Percentiles rank a stretch among this genome's conserved stretches.
These are phyloP conservation scores for Morone saxatilis DNA, from an alignment of 2,113 vertebrate genomes.

Conservation along the genomic window DNA sequence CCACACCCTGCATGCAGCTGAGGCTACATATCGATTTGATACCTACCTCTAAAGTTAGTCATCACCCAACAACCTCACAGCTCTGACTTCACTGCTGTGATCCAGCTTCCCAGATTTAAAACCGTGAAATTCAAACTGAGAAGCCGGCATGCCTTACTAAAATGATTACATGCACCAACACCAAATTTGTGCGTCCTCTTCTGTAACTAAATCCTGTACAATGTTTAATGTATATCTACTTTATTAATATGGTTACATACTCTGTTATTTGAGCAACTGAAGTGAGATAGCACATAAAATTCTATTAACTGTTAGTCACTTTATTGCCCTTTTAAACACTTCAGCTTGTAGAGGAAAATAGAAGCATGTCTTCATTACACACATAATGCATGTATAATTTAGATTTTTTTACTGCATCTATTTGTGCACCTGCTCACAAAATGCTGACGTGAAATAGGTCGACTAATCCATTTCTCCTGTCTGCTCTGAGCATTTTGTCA, in stretches of 20 bases:
- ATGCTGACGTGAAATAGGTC: not conserved
- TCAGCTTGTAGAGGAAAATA: constrained; percentile 8
- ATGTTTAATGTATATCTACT: constrained; percentile 27
- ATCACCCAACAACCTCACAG: constrained; percentile 61
- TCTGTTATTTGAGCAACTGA: constrained; percentile 43
- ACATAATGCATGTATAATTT: not conserved
- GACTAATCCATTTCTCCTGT: constrained; percentile 14
- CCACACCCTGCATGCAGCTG: constrained; percentile 18
- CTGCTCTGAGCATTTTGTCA: constrained; percentile 38
- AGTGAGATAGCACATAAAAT: constrained; percentile 25
- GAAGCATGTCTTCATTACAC: constrained; percentile 2
- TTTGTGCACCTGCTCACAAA: constrained; percentile 29
- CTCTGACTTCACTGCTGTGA: constrained; percentile 65
- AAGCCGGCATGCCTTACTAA: constrained; percentile 53
- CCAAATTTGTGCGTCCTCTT: constrained; percentile 35
- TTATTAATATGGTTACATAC: constrained; percentile 23
- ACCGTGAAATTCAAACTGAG: constrained; percentile 74
- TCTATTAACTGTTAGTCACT: constrained; percentile 9
- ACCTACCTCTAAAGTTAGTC: constrained; percentile 81
- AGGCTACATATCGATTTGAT: constrained; percentile 73
- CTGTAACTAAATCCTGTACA: constrained; percentile 39
- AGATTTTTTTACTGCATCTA: constrained; percentile 2
- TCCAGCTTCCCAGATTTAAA: constrained; percentile 68
- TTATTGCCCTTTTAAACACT: constrained; percentile 17
- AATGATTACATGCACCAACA: constrained; percentile 62